Base-by-base conservation (phyloP, 2,113 vertebrate genomes). In the Xiphias gladius region DNA sequence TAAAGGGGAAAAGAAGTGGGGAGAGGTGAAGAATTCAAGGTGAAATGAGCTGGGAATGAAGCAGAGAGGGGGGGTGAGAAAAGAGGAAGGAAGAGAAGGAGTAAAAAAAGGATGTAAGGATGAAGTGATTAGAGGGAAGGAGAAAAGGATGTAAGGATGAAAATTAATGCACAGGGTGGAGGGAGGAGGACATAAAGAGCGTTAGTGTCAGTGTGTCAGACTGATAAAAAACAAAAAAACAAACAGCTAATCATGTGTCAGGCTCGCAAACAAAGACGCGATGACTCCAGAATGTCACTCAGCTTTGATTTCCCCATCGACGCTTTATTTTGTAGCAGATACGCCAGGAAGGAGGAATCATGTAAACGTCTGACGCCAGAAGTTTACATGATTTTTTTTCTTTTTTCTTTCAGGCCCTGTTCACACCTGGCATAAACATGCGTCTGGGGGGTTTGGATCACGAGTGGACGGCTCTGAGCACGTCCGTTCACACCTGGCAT, bases 11-110 rank as follows among this genome's bases (percentile, higher is more conserved):
- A 52, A 55, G 72, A 66, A 58, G 54, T 7, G 17, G 46, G 17
- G n/a, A 39, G 57, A 71, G 76, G 58, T 43, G 61, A 26, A 77
- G 76, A 76, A 62, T 35, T 19, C 54, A 77, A 90, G 80, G 86
- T 86, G 88, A 89, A 85, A 86, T 26, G 28, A 63, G 76, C 22
- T 73, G 70, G 68, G 77, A 77, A 82, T 39, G n/a, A 83, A 77
- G 78, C 3, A n/a, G 55, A 75, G 35, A 12, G 54, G 1, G 5
- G 0, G 14, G 11, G 1, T 9, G 30, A 39, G 41, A 20, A 7
- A 11, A 13, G 8, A 14, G 2, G 26, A n/a, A 9, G 66, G 2
- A 19, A 52, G 20, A 26, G 26, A 24, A 8, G 11, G 16, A 4
- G 17, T 22, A 0, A 32, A 17, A 14, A 39, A n/a, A 52, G 6